phyloP scores from a whole-genome alignment of 1,140 invertebrate species.

The Dryas iulia region DNA sequence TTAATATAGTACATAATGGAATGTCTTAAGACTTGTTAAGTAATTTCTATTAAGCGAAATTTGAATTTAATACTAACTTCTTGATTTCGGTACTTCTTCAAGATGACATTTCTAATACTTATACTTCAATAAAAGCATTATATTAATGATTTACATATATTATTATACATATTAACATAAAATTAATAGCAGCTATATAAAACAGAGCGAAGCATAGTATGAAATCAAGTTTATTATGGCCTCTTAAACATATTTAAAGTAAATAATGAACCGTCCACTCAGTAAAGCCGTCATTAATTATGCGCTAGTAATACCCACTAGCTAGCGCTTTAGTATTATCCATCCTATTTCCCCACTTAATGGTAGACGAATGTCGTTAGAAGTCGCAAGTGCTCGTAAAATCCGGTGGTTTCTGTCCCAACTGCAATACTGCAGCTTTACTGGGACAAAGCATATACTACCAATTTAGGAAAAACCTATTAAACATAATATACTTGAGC shows the following conservation, averaged over 20 bases:
- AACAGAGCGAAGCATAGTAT: not conserved
- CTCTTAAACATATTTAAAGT: not conserved
- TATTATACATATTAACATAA: not conserved
- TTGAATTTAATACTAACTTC: no score
- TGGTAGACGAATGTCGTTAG: conserved; percentile 72
- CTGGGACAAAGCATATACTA: conserved; percentile 22
- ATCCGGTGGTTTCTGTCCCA: conserved; percentile 49
- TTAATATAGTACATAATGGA: not conserved
- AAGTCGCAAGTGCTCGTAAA: conserved; percentile 68
- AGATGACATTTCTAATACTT: no score
- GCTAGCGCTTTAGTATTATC: conserved; percentile 65
- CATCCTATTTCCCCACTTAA: conserved; percentile 71
- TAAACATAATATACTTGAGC: not conserved
- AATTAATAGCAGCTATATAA: not conserved
- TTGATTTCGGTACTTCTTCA: no score
- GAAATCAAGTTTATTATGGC: not conserved
- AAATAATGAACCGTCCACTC: conserved; percentile 23
- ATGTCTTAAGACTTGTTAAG: no score
- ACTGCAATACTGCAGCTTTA: conserved; percentile 42
- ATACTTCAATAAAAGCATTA: no score
- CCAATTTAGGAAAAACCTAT: not conserved
- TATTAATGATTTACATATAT: no score
- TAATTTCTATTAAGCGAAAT: no score
- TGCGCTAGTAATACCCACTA: conserved; percentile 53
- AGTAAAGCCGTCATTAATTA: conserved; percentile 57